A percentile compares a stretch with the other conserved stretches of the same genome.
phyloP scores from a whole-genome alignment of 2,113 vertebrate genomes.

The Brachirus orientalis region DNA sequence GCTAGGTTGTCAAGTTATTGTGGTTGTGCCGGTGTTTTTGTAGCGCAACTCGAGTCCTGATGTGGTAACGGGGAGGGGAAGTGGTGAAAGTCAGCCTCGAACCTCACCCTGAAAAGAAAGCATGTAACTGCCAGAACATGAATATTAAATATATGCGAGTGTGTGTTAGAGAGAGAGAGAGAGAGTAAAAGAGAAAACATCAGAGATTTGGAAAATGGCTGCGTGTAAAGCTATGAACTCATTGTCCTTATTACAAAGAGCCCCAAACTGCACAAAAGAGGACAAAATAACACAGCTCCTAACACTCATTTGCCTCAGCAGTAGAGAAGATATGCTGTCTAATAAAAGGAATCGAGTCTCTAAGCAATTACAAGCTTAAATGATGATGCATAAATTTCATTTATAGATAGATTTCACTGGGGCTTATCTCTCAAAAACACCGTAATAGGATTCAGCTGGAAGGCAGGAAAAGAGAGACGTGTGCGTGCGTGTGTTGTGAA shows the following conservation, averaged over 20 bases:
- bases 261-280: constrained; percentile 33
- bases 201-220: constrained; percentile 17
- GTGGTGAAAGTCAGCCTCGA: constrained; percentile 70
- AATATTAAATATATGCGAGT: constrained; percentile 9
- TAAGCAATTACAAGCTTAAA: constrained; percentile 70
- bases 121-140: constrained; percentile 41
- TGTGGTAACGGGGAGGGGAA: constrained; percentile 70
- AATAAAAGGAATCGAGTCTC: constrained; percentile 57
- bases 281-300: constrained; percentile 8
- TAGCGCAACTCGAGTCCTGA: constrained; percentile 58
- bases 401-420: constrained; percentile 65
- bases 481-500: constrained; percentile 5
- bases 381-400: constrained; percentile 66
- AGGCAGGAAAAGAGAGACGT: constrained; percentile 21
- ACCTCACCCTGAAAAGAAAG: constrained; percentile 68
- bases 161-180: constrained; percentile 11
- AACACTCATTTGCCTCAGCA: constrained; percentile 12
- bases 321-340: constrained; percentile 26
- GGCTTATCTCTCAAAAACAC: constrained; percentile 65
- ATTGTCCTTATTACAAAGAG: constrained; percentile 42
- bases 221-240: constrained; percentile 24
- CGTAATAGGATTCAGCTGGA: constrained; percentile 60
- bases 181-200: not conserved
- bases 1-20: constrained; percentile 52
- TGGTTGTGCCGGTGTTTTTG: constrained; percentile 65